Base-by-base conservation (phyloP, 2,888 invertebrate species). In the Orthosia gracilis region DNA sequence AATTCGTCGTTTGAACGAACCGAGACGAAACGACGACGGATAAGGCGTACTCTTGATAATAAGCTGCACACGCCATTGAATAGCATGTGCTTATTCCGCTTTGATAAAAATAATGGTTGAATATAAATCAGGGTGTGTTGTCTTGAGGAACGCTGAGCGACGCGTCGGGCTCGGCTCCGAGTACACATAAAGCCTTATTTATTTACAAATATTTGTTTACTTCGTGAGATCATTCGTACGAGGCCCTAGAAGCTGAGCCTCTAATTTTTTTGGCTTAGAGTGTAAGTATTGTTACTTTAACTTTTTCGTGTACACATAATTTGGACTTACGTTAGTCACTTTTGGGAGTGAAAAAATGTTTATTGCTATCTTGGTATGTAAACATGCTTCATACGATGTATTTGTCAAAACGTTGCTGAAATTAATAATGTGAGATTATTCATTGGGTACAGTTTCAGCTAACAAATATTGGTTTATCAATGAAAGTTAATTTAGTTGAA, bases 171-270 rank as follows among this genome's bases (percentile, higher is more conserved):
- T 61, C 45, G 61, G 26, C 26, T 77, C 79, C 83, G 76, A 69
- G 57, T 58, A 82, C 85, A 86, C 82, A 90, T 86, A 90, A 89
- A 92, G 90, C 91, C 86, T 91, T 93, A 92, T 93, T 93, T 92
- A 92, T 92, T 90, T 88, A 85, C 89, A 91, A 92, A 92, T 92
- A 93, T 93, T 92, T 92, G 91, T 92, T 92, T 90, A 87, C 89
- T 88, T 83, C 77, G 82, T 84, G 80, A 86, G 85, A 91, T 90
- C 89, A 89, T 88, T 88, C 73, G 80, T 83, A 84, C 76, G 85
- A 78, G 83, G 81, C 83, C 80, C 82, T 78, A 80, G 72, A 74
- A 76, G 83, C 75, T 77, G 85, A 87, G 84, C 83, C 82, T 74
- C 73, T 80, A 78, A 88, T 87, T 86, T 87, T 88, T 89, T 86